Evolutionary conservation across 2,797 vertebrate genomes (phyloP).

Genomic region (Otolemur crassicaudatus): DNA sequence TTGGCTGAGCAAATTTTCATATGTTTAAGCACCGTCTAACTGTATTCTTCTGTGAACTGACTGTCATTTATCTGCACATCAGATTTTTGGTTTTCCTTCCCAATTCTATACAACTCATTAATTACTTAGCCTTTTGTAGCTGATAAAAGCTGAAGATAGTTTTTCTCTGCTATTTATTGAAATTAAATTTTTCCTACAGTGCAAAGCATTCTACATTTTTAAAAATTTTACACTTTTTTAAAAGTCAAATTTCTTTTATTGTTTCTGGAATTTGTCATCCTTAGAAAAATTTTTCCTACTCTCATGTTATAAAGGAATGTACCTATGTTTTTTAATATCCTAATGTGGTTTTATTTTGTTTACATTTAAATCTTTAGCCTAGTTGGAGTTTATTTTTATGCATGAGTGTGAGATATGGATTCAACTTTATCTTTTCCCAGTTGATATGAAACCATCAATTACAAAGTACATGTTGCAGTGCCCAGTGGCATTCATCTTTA

Average conservation of each 20-base stretch:
- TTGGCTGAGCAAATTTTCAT: background rate
- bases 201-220: background rate
- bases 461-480: background rate
- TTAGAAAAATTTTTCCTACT: background rate
- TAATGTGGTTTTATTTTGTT: background rate
- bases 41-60: background rate
- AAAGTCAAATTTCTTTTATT: background rate
- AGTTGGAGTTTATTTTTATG: background rate
- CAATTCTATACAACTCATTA: background rate
- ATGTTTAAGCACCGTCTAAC: background rate
- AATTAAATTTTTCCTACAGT: background rate
- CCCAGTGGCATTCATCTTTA: background rate
- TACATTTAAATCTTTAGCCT: background rate
- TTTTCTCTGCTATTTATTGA: background rate
- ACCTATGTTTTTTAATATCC: background rate
- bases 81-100: background rate
- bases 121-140: background rate
- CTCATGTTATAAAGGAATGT: background rate
- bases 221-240: background rate
- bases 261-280: conserved; percentile 2
- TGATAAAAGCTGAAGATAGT: background rate
- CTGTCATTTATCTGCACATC: background rate
- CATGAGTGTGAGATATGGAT: background rate
- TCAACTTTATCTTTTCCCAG: background rate
- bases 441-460: background rate